Conservation (phyloP, 2,113 vertebrate species). For the Colius striatus region DNA sequence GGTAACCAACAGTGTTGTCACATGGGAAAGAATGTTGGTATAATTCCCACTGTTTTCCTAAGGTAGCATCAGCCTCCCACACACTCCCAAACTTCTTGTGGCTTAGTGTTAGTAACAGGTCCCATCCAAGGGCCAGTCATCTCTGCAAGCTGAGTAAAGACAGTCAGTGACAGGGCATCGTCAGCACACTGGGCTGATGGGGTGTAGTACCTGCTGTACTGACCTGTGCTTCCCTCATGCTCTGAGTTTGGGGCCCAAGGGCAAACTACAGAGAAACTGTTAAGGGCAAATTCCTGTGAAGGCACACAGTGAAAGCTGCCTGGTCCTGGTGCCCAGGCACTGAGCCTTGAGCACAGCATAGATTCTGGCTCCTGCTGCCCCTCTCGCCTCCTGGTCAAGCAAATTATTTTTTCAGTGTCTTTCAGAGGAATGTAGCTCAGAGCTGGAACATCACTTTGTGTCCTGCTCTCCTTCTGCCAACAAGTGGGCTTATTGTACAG, state of each 20-base stretch:
- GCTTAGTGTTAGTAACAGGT: neutral
- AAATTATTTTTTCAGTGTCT: neutral
- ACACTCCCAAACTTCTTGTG: fast-evolving
- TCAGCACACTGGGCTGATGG: neutral
- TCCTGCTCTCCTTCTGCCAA: neutral
- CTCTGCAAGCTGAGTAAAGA: neutral
- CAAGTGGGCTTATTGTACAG: fast-evolving
- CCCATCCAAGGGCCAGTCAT: neutral
- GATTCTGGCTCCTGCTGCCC: neutral
- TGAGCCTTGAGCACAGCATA: neutral
- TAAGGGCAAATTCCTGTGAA: neutral
- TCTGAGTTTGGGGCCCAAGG: neutral
- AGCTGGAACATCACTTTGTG: neutral
- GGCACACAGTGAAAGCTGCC: neutral
- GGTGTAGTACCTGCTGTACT: neutral
- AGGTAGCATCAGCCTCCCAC: neutral
- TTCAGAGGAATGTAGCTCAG: neutral
- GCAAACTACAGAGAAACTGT: neutral
- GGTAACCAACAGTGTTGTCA: neutral
- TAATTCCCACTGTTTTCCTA: neutral
- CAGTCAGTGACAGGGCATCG: fast-evolving
- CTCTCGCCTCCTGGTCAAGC: neutral
- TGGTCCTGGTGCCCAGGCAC: neutral
- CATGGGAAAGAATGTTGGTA: neutral
- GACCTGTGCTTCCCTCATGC: neutral